Conservation (phyloP, 1,140 invertebrate genomes). For the Nasonia vitripennis region DNA sequence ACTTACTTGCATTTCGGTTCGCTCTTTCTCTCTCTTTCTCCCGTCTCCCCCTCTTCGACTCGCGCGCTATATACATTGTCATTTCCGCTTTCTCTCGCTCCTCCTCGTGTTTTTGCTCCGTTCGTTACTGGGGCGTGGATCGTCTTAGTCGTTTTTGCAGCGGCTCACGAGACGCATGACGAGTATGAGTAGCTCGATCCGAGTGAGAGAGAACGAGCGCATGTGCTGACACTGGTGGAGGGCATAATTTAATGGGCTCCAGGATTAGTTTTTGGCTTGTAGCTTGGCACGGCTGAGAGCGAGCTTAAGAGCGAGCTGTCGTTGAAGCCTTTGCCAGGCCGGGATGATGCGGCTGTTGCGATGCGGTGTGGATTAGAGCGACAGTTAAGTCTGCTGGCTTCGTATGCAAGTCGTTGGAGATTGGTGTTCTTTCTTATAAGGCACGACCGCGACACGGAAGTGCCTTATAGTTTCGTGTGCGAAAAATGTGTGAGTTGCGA, state of each 20-base stretch:
- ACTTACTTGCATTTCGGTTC: not conserved
- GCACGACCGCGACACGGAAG: too few relatives aligned
- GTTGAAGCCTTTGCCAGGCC: not conserved
- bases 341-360: too few relatives aligned
- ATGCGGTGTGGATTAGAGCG: too few relatives aligned
- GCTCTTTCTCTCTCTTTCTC: not conserved
- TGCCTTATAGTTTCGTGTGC: too few relatives aligned
- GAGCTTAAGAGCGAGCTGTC: too few relatives aligned
- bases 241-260: not conserved
- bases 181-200: not conserved
- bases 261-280: not conserved
- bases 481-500: too few relatives aligned
- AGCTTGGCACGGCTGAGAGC: not conserved
- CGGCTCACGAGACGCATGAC: not conserved
- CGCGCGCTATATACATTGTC: constrained; percentile 8
- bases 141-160: not conserved
- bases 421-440: too few relatives aligned
- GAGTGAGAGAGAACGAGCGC: not conserved
- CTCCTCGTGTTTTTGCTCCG: not conserved
- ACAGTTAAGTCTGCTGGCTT: too few relatives aligned
- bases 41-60: not conserved
- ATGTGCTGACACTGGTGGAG: not conserved
- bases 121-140: not conserved
- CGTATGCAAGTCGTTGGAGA: too few relatives aligned
- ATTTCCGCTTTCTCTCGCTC: constrained; percentile 40